Conservation (phyloP, 1,140 invertebrate genomes). For the Drosophila serrata region DNA sequence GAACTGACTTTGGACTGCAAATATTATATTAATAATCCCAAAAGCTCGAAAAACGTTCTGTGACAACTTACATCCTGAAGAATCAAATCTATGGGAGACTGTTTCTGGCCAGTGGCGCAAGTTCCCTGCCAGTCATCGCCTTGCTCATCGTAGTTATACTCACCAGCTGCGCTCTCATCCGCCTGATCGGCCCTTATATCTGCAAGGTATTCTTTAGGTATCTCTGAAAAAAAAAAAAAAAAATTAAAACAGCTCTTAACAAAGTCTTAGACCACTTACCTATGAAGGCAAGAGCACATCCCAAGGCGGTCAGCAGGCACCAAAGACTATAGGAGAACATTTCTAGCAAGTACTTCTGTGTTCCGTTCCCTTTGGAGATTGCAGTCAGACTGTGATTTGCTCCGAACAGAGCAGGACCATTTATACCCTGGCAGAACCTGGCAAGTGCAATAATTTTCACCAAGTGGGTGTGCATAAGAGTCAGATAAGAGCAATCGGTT, state of each 20-base stretch:
- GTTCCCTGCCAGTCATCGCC: constrained; percentile 66
- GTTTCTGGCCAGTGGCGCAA: constrained; percentile 35
- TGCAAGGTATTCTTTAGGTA: constrained; percentile 38
- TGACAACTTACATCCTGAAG: constrained; percentile 27
- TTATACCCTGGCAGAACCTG: constrained; percentile 47
- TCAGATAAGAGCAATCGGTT: constrained; percentile 38
- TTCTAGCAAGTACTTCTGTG: constrained; percentile 4
- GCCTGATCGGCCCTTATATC: constrained; percentile 39
- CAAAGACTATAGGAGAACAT: constrained; percentile 27
- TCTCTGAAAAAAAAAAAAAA: constrained; percentile 2
- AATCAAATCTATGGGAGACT: constrained; percentile 58
- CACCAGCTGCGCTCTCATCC: constrained; percentile 36
- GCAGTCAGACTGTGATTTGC: constrained; percentile 45
- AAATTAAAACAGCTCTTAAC: neutral
- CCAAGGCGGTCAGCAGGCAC: constrained; percentile 30
- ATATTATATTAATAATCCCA: neutral
- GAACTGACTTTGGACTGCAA: constrained; percentile 11
- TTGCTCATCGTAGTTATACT: constrained; percentile 70
- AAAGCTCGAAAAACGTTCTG: neutral
- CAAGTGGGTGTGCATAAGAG: constrained; percentile 36
- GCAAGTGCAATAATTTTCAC: constrained; percentile 22
- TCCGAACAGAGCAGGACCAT: constrained; percentile 29
- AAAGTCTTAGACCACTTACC: constrained; percentile 5
- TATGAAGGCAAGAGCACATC: constrained; percentile 16
- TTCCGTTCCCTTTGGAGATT: constrained; percentile 40